A percentile compares a stretch with the other conserved stretches of the same genome.
phyloP scores from a whole-genome alignment of 2,797 vertebrate genomes.

The Helostoma temminkii region DNA sequence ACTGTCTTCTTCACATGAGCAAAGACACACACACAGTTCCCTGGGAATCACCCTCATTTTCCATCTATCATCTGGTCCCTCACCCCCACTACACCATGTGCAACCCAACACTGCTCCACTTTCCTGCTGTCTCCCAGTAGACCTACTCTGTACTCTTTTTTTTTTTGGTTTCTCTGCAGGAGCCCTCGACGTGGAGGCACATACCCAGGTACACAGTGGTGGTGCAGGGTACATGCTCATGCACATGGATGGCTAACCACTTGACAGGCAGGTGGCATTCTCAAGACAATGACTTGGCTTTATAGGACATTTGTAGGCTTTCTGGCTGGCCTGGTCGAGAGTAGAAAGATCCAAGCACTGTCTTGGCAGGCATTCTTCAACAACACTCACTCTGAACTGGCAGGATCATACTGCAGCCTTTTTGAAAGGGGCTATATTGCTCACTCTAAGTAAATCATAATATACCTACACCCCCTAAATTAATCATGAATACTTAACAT shows the following conservation, averaged over 20 bases:
- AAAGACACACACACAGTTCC: slow-evolving; percentile 26
- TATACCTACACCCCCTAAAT: too few relatives aligned
- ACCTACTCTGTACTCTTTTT: slow-evolving; percentile 39
- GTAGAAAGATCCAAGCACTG: slow-evolving; percentile 20
- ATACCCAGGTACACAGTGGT: slow-evolving; percentile 24
- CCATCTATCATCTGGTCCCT: slow-evolving; percentile 65
- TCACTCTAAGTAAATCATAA: too few relatives aligned
- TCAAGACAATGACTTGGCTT: slow-evolving; percentile 48
- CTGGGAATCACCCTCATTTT: slow-evolving; percentile 66
- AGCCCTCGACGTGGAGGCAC: slow-evolving; percentile 33
- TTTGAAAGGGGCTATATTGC: not conserved
- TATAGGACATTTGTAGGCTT: slow-evolving; percentile 52
- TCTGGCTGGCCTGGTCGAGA: slow-evolving; percentile 28
- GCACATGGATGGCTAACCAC: slow-evolving; percentile 54
- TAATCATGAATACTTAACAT: too few relatives aligned
- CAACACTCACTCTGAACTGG: slow-evolving; percentile 35
- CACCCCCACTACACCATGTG: not conserved
- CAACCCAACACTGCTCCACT: slow-evolving; percentile 63
- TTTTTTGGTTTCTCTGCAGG: slow-evolving; percentile 16
- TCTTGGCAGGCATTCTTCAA: slow-evolving; percentile 49
- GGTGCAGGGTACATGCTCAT: slow-evolving; percentile 45
- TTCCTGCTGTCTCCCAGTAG: slow-evolving; percentile 55
- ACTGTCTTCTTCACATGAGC: slow-evolving; percentile 22
- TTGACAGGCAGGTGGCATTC: slow-evolving; percentile 55
- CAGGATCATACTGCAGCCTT: not conserved